Base-by-base conservation (phyloP, 2,888 invertebrate genomes). In the Campopleginae sp. region DNA sequence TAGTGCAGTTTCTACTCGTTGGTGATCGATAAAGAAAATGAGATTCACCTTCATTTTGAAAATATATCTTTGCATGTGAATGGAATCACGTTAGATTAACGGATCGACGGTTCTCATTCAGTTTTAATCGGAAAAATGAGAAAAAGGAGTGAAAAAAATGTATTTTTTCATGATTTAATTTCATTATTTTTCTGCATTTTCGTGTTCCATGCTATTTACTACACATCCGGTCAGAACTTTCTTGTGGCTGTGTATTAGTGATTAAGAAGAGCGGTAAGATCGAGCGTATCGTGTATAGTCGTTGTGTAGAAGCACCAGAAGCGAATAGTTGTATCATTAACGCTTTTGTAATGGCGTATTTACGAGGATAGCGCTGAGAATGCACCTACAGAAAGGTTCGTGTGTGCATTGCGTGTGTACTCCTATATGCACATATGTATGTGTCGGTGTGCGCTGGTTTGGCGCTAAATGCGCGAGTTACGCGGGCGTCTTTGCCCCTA, bases 321-420 rank as follows among this genome's bases (percentile, higher is more conserved):
- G 71, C 65, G 33, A 54, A 17, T 65, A 54, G 33, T 27, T 51
- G 76, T 75, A 66, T 85, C 85, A 85, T 85, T 82, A 85, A 85
- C 82, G 79, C 85, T 82, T 82, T 82, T 82, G 82, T 80, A 85
- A 85, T 82, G 72, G 76, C 72, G 85, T 80, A 82, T 85, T 82
- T 82, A 82, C 82, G 82, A 85, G 82, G 17, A 44, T 31, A 80
- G 19, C 14, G 27, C 23, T 23, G 75, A 76, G 78, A 85, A 48
- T 46, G 78, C 72, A 72, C 14, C 65, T 78, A 17, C 44, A 19
- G 17, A 27, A 44, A 19, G n/a, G 31, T 33, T 33, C 1, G 44
- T 6, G 71, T n/a, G 19, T 7, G 23, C 12, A 2, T 8, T 58
- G 58, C 17, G 19, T 27, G 27, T 31, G 54, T 14, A 46, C 1